phyloP scores from a whole-genome alignment of 2,888 invertebrate species.

The Lepas anatifera region DNA sequence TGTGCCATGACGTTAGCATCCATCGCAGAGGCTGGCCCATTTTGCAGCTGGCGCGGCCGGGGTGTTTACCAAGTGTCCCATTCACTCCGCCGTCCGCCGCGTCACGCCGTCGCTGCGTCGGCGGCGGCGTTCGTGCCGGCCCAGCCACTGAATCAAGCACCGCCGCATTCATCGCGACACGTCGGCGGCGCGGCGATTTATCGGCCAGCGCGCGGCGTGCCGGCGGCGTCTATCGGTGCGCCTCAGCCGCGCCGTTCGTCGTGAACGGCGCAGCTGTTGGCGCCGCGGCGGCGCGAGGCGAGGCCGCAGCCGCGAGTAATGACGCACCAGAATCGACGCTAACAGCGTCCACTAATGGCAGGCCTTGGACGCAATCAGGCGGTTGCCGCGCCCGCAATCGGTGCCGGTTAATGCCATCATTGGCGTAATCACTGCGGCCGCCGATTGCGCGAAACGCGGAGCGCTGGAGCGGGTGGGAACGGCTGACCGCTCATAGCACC shows the following conservation, averaged over 20 bases:
- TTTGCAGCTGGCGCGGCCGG: too few relatives aligned
- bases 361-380: background rate
- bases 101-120: background rate
- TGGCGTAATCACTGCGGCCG: slow-evolving; percentile 2
- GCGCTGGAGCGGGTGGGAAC: too few relatives aligned
- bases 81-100: background rate
- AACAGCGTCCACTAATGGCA: background rate
- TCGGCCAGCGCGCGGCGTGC: background rate
- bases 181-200: background rate
- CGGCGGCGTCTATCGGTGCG: background rate
- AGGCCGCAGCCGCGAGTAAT: background rate
- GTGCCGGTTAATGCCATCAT: background rate
- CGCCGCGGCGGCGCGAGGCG: background rate
- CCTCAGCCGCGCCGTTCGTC: background rate
- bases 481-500: too few relatives aligned
- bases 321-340: background rate
- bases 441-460: too few relatives aligned
- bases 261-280: slow-evolving; percentile 1
- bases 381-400: background rate
- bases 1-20: too few relatives aligned
- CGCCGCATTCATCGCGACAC: background rate
- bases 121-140: background rate
- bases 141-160: background rate
- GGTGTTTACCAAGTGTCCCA: background rate
- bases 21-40: too few relatives aligned